Evolutionary conservation across 2,888 invertebrate genomes (phyloP).

Genomic region (Clitarchus hookeri): DNA sequence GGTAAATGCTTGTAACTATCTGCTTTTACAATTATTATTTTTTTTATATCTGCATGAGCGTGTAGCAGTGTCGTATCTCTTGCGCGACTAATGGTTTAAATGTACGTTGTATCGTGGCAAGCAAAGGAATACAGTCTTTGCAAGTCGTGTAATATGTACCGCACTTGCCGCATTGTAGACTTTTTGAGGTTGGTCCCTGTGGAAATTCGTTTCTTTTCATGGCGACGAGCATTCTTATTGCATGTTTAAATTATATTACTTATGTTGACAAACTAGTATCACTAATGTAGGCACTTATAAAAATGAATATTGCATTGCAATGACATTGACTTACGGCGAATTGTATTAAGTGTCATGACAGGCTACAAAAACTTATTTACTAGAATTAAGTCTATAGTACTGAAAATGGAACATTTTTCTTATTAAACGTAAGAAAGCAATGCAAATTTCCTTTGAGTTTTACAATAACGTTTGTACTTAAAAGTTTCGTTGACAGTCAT

Average conservation of each 20-base stretch:
- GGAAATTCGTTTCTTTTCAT: too few relatives aligned
- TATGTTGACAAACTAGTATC: slow-evolving; percentile 16
- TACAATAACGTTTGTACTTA: not conserved
- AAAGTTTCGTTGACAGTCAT: not conserved
- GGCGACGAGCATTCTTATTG: too few relatives aligned
- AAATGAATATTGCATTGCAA: not conserved
- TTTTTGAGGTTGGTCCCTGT: too few relatives aligned
- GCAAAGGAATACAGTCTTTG: too few relatives aligned
- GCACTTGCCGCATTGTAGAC: too few relatives aligned
- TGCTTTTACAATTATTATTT: too few relatives aligned
- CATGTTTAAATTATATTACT: not conserved
- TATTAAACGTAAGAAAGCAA: not conserved
- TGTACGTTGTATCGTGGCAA: too few relatives aligned
- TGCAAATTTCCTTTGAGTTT: not conserved
- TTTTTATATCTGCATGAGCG: too few relatives aligned
- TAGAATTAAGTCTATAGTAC: not conserved
- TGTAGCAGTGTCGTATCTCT: too few relatives aligned
- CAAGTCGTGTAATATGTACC: too few relatives aligned
- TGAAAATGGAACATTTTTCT: not conserved
- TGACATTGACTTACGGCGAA: not conserved
- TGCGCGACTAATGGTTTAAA: too few relatives aligned
- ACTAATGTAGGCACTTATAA: not conserved
- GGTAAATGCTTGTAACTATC: too few relatives aligned
- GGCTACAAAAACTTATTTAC: not conserved
- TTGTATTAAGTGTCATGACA: not conserved